Evolutionary conservation across 1,140 invertebrate species (phyloP).

Genomic region (Drosophila sp.): DNA sequence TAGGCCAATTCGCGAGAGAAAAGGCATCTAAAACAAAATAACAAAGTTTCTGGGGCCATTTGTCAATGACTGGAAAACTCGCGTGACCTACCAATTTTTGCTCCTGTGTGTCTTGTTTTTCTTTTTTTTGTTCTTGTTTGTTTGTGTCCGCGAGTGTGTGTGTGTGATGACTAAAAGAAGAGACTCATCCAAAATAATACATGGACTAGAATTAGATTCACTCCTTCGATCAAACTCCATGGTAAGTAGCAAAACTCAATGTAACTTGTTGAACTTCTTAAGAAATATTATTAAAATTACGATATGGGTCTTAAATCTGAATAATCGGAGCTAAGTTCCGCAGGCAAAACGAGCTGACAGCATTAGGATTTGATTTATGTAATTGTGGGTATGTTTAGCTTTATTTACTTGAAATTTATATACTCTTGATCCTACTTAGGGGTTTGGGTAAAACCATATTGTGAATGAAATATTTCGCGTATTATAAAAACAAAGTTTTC

Average conservation of each 20-base stretch:
- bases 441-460: too few relatives aligned
- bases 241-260: background rate
- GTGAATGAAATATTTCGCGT: too few relatives aligned
- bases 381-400: too few relatives aligned
- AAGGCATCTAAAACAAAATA: constrained; percentile 38
- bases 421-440: too few relatives aligned
- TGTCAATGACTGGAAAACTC: constrained; percentile 73
- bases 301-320: too few relatives aligned
- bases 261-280: background rate
- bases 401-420: too few relatives aligned
- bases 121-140: background rate
- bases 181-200: constrained; percentile 26
- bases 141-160: background rate
- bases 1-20: constrained; percentile 67
- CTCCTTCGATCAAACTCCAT: background rate
- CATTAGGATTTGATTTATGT: too few relatives aligned
- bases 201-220: constrained; percentile 13
- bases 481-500: too few relatives aligned
- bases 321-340: too few relatives aligned
- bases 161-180: constrained; percentile 2
- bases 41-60: constrained; percentile 63
- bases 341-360: too few relatives aligned
- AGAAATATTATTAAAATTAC: background rate
- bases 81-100: constrained; percentile 50
- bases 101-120: constrained; percentile 1